A percentile compares a stretch with the other conserved stretches of the same genome.
Evolutionary conservation across 2,888 invertebrate species (phyloP).

Genomic region (Acrocyrtus sp.): DNA sequence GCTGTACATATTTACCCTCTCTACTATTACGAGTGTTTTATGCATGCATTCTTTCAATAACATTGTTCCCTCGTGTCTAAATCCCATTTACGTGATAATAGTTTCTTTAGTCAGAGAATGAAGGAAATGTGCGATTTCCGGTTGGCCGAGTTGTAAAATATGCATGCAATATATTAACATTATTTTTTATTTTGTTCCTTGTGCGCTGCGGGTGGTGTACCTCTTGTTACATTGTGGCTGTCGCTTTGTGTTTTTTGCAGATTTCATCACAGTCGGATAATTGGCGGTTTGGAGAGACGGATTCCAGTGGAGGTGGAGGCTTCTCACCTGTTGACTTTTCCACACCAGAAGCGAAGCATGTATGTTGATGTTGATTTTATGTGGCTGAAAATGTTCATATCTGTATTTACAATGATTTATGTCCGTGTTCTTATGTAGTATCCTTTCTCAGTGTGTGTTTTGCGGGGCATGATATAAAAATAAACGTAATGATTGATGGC

Average conservation of each 20-base stretch:
- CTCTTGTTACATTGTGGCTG: constrained; percentile 25
- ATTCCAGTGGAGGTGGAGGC: constrained; percentile 58
- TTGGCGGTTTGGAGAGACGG: constrained; percentile 60
- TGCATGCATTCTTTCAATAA: no score
- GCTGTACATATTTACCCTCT: no score
- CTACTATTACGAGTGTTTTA: no score
- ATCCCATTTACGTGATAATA: no score
- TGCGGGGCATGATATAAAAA: no score
- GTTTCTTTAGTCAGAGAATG: no score
- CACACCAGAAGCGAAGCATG: constrained; percentile 58
- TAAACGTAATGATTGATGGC: no score
- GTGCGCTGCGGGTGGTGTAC: background rate
- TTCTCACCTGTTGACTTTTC: constrained; percentile 63
- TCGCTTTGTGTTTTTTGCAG: constrained; percentile 43
- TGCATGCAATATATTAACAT: background rate
- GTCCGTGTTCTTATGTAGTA: background rate
- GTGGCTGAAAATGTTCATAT: background rate
- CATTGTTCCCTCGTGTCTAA: no score
- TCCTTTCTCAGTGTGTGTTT: no score
- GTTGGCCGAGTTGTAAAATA: background rate
- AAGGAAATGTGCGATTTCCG: no score
- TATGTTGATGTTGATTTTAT: constrained; percentile 40
- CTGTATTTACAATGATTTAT: background rate
- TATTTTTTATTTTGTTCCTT: no score
- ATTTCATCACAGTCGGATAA: constrained; percentile 58